Base-by-base conservation (phyloP, 2,888 invertebrate species). In the Micoletzkya japonica region DNA sequence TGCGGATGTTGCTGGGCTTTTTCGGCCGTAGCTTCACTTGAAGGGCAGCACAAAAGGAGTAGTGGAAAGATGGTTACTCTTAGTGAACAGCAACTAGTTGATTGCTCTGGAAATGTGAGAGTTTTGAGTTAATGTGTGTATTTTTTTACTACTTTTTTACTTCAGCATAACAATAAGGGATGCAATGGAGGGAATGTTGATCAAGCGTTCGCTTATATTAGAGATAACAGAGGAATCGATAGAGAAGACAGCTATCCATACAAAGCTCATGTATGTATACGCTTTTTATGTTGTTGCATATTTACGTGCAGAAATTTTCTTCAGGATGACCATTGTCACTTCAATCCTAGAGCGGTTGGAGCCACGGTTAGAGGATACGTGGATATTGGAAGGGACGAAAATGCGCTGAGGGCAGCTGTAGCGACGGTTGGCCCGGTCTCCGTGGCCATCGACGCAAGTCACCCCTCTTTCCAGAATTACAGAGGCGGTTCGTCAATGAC, bases 221-320 rank as follows among this genome's bases (percentile, higher is more conserved):
- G 39, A 24, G 20, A n/a, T 3, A 63, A 63, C 24, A 50, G 63
- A 50, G 63, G 63, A 30, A 34, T 95, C 80, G 94, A 94, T 86
- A 93, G 92, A 0, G 94, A 94, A 87, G 89, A 89, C 71, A 88
- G 90, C 1, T 95, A 95, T 87, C 92, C 93, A 0, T 95, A 95
- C 86, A 64, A 92, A 73, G 95, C 90, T n/a, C 77, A 77, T 10
- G 81, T 73, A 39, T 72, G 80, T 32, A 77, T 80, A 61, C 71
- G 81, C 39, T 71, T 75, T 32, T n/a, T n/a, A n/a, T n/a, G n/a
- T n/a, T n/a, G n/a, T n/a, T n/a, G n/a, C n/a, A n/a, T n/a, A n/a
- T n/a, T n/a, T n/a, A n/a, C n/a, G n/a, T n/a, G n/a, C n/a, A n/a
- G n/a, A n/a, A n/a, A n/a, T n/a, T n/a, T n/a, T n/a, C n/a, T n/a